Evolutionary conservation across 2,797 vertebrate genomes (phyloP), one percentile per base, ranked within the genome.

Genomic region (Pempheris klunzingeri): DNA sequence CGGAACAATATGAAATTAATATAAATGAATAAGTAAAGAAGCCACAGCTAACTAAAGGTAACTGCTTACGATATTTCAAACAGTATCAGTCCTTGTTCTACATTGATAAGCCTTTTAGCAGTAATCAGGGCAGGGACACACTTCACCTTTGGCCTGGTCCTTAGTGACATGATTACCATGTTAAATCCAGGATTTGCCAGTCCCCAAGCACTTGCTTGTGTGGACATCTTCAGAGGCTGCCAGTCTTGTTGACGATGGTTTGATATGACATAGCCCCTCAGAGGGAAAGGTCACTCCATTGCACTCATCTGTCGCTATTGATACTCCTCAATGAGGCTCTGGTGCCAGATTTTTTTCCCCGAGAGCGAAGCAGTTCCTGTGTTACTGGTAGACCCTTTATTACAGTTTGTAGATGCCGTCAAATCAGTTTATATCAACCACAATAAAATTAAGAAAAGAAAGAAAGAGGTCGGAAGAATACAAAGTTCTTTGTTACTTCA

Each of bases 261-360:
- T 73, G 58, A 75, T 62, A 43, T 84, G 80, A 87, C 73, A 78
- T 17, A 11, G 67, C 39, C 70, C 64, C 49, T 83, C 80, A 34
- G 74, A 69, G 64, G 65, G 73, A 82, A 66, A 74, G 57, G 83
- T 83, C 60, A 63, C 71, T 85, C 64, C 54, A 61, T 46, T 59
- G 69, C 55, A 44, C 69, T 87, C 64, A 61, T 85, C 74, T 79
- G 87, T 86, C 79, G 24, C 77, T 57, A 79, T 77, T 82, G 85
- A 87, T 91, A 87, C 73, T 74, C 69, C 70, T 89, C 84, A 91
- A 26, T 41, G 71, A 80, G 20, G 74, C 72, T 67, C 44, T 58
- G 74, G 39, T 80, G 70, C 71, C 79, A 63, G 66, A 83, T 84
- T 39, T 79, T 73, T 85, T 74, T 66, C 70, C 66, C 57, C 71